Evolutionary conservation across 2,888 invertebrate species (phyloP).

Genomic region (Azorinus chamasolen): DNA sequence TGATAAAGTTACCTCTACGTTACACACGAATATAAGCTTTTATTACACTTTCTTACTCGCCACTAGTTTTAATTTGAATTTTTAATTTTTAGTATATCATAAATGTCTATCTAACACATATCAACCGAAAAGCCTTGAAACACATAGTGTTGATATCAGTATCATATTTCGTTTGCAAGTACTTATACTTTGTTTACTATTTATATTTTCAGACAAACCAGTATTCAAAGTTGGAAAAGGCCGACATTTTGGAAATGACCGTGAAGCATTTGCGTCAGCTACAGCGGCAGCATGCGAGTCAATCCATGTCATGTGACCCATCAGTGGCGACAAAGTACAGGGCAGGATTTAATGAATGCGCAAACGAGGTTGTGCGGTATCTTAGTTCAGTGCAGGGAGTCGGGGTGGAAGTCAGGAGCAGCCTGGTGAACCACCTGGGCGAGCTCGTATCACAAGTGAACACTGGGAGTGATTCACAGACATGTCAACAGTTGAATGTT

Average conservation of each 20-base stretch:
- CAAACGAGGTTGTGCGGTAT: conserved; percentile 82
- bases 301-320: conserved; percentile 70
- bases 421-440: conserved; percentile 80
- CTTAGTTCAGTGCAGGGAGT: conserved; percentile 78
- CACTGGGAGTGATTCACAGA: conserved; percentile 25
- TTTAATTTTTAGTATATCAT: no score
- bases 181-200: neutral
- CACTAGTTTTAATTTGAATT: no score
- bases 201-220: conserved; percentile 80
- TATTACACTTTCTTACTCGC: no score
- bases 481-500: conserved; percentile 71
- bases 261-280: conserved; percentile 82
- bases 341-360: conserved; percentile 83
- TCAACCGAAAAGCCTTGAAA: no score
- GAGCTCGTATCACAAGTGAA: conserved; percentile 69
- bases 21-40: no score
- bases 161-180: no score
- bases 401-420: conserved; percentile 73
- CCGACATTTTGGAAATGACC: conserved; percentile 85
- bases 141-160: no score
- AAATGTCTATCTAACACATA: no score
- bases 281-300: conserved; percentile 78
- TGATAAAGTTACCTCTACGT: no score
- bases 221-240: conserved; percentile 85
- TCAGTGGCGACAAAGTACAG: conserved; percentile 78